These are phyloP conservation scores for Euclidia mi DNA, from an alignment of 2,888 invertebrate genomes.

Conservation along the genomic window DNA sequence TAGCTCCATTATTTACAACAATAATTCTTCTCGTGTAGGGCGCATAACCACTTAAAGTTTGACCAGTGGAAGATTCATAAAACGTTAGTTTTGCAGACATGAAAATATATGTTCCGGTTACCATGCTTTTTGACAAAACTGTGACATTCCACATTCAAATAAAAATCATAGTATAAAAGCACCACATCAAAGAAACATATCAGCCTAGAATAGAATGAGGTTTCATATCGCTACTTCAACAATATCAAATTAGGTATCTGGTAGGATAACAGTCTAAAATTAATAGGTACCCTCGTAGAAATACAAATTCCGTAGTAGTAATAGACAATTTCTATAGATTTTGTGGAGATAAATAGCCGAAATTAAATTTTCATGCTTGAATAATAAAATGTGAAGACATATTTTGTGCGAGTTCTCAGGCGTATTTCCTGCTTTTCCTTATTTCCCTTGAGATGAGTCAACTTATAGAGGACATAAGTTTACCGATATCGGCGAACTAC, in stretches of 20 bases:
- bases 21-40: too few species aligned
- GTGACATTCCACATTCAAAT: too few species aligned
- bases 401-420: constrained; percentile 81
- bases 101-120: too few species aligned
- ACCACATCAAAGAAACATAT: too few species aligned
- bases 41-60: too few species aligned
- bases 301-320: constrained; percentile 19
- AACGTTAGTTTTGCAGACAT: too few species aligned
- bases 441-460: constrained; percentile 87
- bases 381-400: constrained; percentile 79
- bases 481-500: constrained; percentile 71
- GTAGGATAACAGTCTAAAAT: constrained; percentile 27
- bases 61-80: too few species aligned
- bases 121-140: too few species aligned
- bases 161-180: too few species aligned
- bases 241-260: constrained; percentile 15
- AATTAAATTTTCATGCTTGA: constrained; percentile 70
- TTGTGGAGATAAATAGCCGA: constrained; percentile 50
- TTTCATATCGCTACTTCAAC: too few species aligned
- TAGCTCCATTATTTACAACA: too few species aligned
- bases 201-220: too few species aligned
- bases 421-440: constrained; percentile 84
- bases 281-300: constrained; percentile 18
- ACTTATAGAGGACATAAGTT: constrained; percentile 85
- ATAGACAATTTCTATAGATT: constrained; percentile 31